phyloP scores from a whole-genome alignment of 2,888 invertebrate species.

The Aspidiotus rigidus region DNA sequence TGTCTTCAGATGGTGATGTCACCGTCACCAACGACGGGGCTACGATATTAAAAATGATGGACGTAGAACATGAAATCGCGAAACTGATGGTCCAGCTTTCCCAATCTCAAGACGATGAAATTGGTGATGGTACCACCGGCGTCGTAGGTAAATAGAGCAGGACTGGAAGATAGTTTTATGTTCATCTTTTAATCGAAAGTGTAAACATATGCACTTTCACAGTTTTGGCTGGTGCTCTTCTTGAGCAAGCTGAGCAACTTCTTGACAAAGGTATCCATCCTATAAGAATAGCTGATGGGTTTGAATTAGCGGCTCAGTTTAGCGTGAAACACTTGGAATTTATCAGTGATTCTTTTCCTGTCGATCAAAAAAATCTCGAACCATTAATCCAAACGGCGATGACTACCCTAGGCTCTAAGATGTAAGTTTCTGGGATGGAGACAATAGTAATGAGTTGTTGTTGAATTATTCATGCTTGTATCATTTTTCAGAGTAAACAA shows the following conservation, averaged over 20 bases:
- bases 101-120: slow-evolving; percentile 98
- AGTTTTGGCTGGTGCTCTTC: slow-evolving; percentile 73
- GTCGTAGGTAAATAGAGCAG: slow-evolving; percentile 59
- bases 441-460: background rate
- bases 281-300: slow-evolving; percentile 96
- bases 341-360: slow-evolving; percentile 82
- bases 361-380: slow-evolving; percentile 72
- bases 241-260: slow-evolving; percentile 88
- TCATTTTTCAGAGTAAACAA: slow-evolving; percentile 66
- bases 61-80: slow-evolving; percentile 96
- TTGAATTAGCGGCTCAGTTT: slow-evolving; percentile 86
- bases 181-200: background rate
- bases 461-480: background rate
- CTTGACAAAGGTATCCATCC: slow-evolving; percentile 97
- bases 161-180: background rate
- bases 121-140: slow-evolving; percentile 98
- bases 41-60: slow-evolving; percentile 98
- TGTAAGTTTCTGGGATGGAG: slow-evolving; percentile 47
- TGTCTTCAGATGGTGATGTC: slow-evolving; percentile 92
- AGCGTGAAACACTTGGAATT: slow-evolving; percentile 77
- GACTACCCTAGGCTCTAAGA: slow-evolving; percentile 97
- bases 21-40: slow-evolving; percentile 98
- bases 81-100: slow-evolving; percentile 96
- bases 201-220: slow-evolving; percentile 28
- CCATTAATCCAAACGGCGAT: slow-evolving; percentile 88